These are phyloP conservation scores for Phrynocephalus versicolor DNA, from an alignment of 2,113 vertebrate species.

Conservation along the genomic window DNA sequence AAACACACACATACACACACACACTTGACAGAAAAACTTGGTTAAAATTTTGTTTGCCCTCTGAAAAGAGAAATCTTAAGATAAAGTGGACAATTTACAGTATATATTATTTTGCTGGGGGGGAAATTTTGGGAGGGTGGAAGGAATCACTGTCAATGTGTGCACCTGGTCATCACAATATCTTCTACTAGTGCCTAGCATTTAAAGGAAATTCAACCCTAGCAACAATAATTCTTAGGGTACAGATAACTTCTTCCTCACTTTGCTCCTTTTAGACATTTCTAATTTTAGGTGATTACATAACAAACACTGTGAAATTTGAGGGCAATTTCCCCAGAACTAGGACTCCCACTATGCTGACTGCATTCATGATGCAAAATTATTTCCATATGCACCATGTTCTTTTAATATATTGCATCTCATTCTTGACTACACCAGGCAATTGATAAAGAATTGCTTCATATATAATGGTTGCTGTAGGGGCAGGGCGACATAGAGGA, in stretches of 20 bases:
- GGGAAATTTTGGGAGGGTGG: neutral
- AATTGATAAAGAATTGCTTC: neutral
- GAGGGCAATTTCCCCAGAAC: neutral
- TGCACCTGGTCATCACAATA: neutral
- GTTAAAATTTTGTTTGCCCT: neutral
- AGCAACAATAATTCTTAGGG: neutral
- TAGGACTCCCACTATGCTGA: slow-evolving; percentile 25
- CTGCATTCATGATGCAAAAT: slow-evolving; percentile 35
- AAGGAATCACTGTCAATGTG: neutral
- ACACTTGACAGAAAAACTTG: neutral
- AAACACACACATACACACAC: neutral
- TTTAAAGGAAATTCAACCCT: neutral
- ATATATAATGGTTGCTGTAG: neutral
- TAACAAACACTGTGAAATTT: slow-evolving; percentile 9
- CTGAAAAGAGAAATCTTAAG: neutral
- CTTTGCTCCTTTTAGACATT: neutral
- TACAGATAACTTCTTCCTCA: neutral
- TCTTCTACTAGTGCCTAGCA: neutral
- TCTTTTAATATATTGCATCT: neutral
- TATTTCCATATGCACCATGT: neutral
- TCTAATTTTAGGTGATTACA: neutral
- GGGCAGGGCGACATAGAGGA: neutral
- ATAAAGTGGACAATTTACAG: neutral
- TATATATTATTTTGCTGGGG: neutral
- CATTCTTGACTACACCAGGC: neutral